Evolutionary conservation across 92 coral and sea anemone genomes (phyloP).

Genomic region (Anthopleura xanthogrammica): DNA sequence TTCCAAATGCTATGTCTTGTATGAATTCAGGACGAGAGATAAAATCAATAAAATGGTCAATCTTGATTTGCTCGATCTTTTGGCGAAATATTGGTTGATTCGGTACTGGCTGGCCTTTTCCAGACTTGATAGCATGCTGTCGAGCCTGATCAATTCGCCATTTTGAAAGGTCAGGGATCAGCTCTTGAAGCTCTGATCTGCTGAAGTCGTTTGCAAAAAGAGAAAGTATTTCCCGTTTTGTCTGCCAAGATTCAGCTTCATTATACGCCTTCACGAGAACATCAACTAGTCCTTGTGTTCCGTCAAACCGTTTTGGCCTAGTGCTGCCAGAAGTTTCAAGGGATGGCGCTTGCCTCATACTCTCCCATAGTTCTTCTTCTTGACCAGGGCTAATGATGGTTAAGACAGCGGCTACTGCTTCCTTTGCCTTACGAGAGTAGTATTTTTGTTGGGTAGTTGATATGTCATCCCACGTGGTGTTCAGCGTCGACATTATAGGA

Average conservation of each 20-base stretch:
- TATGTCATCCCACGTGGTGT: constrained; percentile 51
- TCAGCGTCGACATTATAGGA: constrained; percentile 44
- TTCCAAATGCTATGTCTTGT: constrained; percentile 50
- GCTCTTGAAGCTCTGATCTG: constrained; percentile 40
- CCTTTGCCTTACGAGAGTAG: constrained; percentile 43
- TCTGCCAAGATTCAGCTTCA: constrained; percentile 49
- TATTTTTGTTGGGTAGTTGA: constrained; percentile 48
- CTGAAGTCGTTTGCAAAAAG: constrained; percentile 64
- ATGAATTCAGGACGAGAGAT: constrained; percentile 36
- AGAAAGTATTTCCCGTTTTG: constrained; percentile 45
- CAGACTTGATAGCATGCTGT: constrained; percentile 39
- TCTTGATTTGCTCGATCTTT: constrained; percentile 17
- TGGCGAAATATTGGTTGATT: constrained; percentile 10
- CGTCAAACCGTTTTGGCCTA: constrained; percentile 32
- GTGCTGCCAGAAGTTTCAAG: constrained; percentile 21
- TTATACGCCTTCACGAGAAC: constrained; percentile 29
- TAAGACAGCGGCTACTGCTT: constrained; percentile 35
- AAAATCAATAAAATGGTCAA: constrained; percentile 35
- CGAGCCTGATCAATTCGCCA: constrained; percentile 58
- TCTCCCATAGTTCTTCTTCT: constrained; percentile 47
- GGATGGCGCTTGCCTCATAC: constrained; percentile 11
- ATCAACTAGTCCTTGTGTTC: constrained; percentile 19
- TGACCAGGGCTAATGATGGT: constrained; percentile 49
- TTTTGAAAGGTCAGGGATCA: constrained; percentile 37
- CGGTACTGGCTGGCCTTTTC: constrained; percentile 14